Evolutionary conservation across 2,797 vertebrate genomes (phyloP).

Genomic region (Urosaurus nigricauda): DNA sequence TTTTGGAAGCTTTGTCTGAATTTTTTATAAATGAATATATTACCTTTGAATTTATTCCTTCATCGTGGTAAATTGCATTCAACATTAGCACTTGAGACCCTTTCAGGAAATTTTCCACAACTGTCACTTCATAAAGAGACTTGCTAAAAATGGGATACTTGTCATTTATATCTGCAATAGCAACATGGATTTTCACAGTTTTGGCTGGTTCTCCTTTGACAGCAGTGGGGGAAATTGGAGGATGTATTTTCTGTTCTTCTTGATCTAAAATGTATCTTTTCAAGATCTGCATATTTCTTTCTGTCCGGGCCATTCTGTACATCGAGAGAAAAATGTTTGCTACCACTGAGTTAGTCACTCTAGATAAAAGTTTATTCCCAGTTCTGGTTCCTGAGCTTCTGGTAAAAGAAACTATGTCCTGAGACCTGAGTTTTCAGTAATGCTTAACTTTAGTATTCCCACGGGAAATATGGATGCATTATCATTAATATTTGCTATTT

Average conservation of each 20-base stretch:
- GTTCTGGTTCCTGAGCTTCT: constrained; percentile 68
- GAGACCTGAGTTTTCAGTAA: constrained; percentile 54
- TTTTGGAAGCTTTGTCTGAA: constrained; percentile 43
- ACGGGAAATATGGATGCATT: constrained; percentile 64
- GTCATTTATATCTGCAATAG: constrained; percentile 70
- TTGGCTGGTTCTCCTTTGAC: constrained; percentile 64
- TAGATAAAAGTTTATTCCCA: constrained; percentile 70
- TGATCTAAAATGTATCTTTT: constrained; percentile 61
- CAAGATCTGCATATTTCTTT: constrained; percentile 64
- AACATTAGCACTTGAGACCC: constrained; percentile 56
- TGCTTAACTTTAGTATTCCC: constrained; percentile 57
- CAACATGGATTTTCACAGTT: constrained; percentile 63
- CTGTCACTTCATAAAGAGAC: constrained; percentile 55
- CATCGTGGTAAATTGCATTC: constrained; percentile 69
- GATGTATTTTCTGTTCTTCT: constrained; percentile 67
- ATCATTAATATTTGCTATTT: constrained; percentile 72
- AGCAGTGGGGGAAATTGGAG: constrained; percentile 64
- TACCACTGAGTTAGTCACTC: constrained; percentile 66
- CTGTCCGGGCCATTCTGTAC: constrained; percentile 58
- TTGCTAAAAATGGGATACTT: constrained; percentile 69
- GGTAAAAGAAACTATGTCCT: constrained; percentile 66
- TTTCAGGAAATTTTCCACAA: constrained; percentile 64
- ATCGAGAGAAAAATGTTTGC: constrained; percentile 65
- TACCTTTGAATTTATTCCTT: constrained; percentile 70
- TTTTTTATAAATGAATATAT: constrained; percentile 71